A percentile compares a stretch with the other conserved stretches of the same genome.
Evolutionary conservation across 2,113 vertebrate species (phyloP).

Genomic region (Falcunculus frontatus): DNA sequence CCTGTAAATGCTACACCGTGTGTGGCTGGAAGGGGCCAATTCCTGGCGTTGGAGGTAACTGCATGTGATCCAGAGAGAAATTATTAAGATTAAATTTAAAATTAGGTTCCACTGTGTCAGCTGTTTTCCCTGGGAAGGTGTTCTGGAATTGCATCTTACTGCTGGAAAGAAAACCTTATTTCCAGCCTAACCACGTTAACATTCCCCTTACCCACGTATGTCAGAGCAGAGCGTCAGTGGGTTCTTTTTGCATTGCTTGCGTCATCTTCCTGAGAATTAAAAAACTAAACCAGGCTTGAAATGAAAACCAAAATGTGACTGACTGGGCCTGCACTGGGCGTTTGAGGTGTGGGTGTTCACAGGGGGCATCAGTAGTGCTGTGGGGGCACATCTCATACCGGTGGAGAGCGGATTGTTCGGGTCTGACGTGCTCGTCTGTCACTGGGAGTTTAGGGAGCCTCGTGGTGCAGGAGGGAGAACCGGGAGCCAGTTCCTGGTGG

Average conservation of each 20-base stretch:
- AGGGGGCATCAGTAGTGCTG: neutral
- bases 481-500: accelerated
- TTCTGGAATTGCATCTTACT: neutral
- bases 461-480: neutral
- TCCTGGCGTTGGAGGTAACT: neutral
- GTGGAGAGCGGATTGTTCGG: neutral
- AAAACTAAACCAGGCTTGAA: neutral
- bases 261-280: neutral
- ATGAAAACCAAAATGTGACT: neutral
- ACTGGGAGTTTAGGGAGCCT: neutral
- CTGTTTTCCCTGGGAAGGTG: neutral
- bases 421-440: neutral
- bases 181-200: neutral
- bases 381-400: neutral
- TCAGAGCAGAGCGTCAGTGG: neutral
- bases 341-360: neutral
- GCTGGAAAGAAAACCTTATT: neutral
- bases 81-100: neutral
- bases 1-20: neutral
- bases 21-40: neutral
- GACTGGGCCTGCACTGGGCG: neutral
- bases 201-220: neutral
- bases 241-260: neutral
- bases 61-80: neutral
- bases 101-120: neutral